Evolutionary conservation across 2,888 invertebrate species (phyloP).

Genomic region (Bombylius major): DNA sequence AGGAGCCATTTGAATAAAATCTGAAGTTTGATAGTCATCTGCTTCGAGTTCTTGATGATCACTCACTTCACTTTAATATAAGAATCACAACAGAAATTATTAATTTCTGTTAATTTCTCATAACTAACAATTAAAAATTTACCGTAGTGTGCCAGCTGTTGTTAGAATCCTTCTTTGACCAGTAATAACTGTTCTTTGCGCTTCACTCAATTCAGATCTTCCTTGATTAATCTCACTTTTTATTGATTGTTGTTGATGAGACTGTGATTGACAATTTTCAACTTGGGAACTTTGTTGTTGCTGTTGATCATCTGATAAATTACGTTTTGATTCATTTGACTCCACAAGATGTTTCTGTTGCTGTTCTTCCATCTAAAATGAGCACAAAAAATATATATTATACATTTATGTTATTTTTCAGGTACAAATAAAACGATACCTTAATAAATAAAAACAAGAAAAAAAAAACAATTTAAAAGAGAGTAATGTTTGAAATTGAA

Average conservation of each 20-base stretch:
- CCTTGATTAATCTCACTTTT: slow-evolving; percentile 18
- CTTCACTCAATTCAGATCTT: neutral
- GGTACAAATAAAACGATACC: neutral
- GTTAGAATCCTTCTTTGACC: slow-evolving; percentile 32
- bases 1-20: slow-evolving; percentile 15
- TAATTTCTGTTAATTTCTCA: neutral
- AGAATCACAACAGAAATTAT: neutral
- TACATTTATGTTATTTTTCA: neutral
- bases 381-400: neutral
- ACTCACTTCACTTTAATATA: slow-evolving; percentile 24
- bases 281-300: slow-evolving; percentile 13
- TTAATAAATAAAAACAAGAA: too few species aligned
- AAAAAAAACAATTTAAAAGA: too few species aligned
- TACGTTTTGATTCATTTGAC: neutral
- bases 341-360: slow-evolving; percentile 11
- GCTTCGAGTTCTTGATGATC: slow-evolving; percentile 25
- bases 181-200: slow-evolving; percentile 6
- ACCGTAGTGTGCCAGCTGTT: slow-evolving; percentile 33
- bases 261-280: slow-evolving; percentile 17
- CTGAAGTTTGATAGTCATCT: slow-evolving; percentile 14
- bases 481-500: too few species aligned
- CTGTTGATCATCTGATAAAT: neutral
- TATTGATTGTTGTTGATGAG: slow-evolving; percentile 19
- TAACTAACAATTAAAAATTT: neutral
- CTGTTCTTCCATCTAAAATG: slow-evolving; percentile 12